Evolutionary conservation across 2,888 invertebrate genomes (phyloP), one percentile per base, ranked within the genome.

Genomic region (Entomobrya multifasciata): DNA sequence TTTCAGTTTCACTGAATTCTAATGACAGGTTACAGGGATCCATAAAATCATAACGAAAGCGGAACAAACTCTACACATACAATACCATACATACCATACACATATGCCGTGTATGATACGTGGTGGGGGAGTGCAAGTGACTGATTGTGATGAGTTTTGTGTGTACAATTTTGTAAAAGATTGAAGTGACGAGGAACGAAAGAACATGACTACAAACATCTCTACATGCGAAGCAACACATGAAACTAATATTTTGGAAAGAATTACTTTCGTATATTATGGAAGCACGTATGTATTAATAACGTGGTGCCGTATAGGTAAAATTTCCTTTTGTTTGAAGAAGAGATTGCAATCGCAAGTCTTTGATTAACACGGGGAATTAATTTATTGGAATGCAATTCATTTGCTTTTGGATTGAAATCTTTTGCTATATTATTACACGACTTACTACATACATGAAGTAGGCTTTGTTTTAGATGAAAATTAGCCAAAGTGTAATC

Each of bases 301-400:
- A 17, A 8, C n/a, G 36, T n/a, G 17, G 36, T 15, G 15, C 15
- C n/a, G 36, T 36, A 30, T n/a, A 44, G 17, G 41, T 22, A 41
- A 8, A 4, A 36, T 36, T 36, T 36, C 8, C 36, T 8, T 8
- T 36, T 8, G 36, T 36, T 8, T 4, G 8, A 8, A 36, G 4
- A 67, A 41, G 67, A 67, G 67, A 67, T 72, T 1, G 72, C 72
- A 27, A 62, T 27, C 55, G 1, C 44, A 15, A 72, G 27, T 27
- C 49, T 17, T 22, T 72, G 72, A 72, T 72, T 72, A 72, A 72
- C 72, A 72, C 52, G 25, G 49, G 52, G 49, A 72, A 72, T 72
- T 72, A 72, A 72, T 72, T 72, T 72, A 72, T 72, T 52, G 52
- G 52, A 49, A 72, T 27, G 20, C 67, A 67, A 41, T 67, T 67